Base-by-base conservation (phyloP, 2,113 vertebrate genomes). In the Oncorhynchus masou region DNA sequence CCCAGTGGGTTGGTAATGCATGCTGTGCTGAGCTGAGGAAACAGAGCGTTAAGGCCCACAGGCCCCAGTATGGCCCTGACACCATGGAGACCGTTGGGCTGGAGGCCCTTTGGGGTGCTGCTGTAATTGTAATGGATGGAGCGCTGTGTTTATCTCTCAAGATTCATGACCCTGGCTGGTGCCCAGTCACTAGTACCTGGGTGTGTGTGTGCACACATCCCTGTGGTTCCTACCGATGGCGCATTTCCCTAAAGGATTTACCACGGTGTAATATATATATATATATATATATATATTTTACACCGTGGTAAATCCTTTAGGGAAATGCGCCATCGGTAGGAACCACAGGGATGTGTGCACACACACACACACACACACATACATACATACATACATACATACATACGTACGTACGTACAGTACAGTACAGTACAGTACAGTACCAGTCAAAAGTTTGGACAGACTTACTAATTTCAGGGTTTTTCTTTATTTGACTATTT, bases 71-170 rank as follows among this genome's bases (percentile, higher is more conserved):
- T 29, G 65, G 74, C 75, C 73, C 71, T 82, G 80, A 76, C 81
- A 71, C 49, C 75, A 54, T 79, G 65, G 74, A 88, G 83, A 91
- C 73, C 79, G 86, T 90, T 87, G 78, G 66, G 64, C 7, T 74
- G 11, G 48, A 78, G 59, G 67, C 74, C 79, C 77, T 80, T 82
- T 75, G 73, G 77, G 81, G 74, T 84, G 3, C 68, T 27, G 72
- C 70, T 83, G 69, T 86, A 81, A 84, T 85, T 76, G 60, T 72
- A 84, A 87, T 83, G 80, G 90, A 92, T 86, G 74, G 79, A 74
- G 84, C 81, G 59, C 60, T 83, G 78, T 83, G 69, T 80, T 74
- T 84, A 74, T 78, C 74, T 86, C 20, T 86, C 54, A 83, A 79
- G 86, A 91, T 89, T 83, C 80, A 87, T 83, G 70, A 68, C 16